A percentile compares a stretch with the other conserved stretches of the same genome.
These are phyloP conservation scores for Macrotis lagotis DNA, from an alignment of 2,113 vertebrate genomes.

Conservation along the genomic window DNA sequence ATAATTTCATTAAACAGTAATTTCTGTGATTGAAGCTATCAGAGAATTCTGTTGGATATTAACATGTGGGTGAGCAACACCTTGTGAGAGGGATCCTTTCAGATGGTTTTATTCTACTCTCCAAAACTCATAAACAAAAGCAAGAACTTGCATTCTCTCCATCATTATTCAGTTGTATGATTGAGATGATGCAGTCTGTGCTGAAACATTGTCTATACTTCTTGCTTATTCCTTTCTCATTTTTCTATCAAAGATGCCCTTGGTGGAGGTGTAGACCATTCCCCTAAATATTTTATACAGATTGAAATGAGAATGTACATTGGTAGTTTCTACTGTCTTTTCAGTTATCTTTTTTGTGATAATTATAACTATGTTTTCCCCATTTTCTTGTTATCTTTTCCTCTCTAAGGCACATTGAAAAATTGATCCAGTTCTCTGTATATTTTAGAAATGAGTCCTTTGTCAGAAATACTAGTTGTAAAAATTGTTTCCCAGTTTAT, in stretches of 20 bases:
- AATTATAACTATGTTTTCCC: neutral
- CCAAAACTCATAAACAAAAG: neutral
- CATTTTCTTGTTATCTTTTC: neutral
- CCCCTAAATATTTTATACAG: neutral
- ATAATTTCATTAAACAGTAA: neutral
- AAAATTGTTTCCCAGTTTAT: too few species aligned
- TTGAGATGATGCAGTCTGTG: neutral
- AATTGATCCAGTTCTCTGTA: too few species aligned
- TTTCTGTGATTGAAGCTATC: neutral
- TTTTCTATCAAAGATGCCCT: neutral
- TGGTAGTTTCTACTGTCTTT: neutral
- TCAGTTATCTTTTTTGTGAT: neutral
- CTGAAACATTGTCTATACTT: neutral
- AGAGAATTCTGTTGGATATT: neutral
- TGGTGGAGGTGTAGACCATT: neutral
- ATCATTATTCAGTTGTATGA: neutral
- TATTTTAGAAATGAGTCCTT: too few species aligned
- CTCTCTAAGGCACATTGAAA: neutral
- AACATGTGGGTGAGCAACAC: neutral
- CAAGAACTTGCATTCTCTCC: neutral
- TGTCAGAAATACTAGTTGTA: too few species aligned
- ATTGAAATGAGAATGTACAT: neutral
- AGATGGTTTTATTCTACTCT: neutral
- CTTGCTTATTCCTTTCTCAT: neutral
- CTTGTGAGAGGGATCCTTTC: neutral